phyloP scores from a whole-genome alignment of 2,113 vertebrate species.

The Scomber scombrus region DNA sequence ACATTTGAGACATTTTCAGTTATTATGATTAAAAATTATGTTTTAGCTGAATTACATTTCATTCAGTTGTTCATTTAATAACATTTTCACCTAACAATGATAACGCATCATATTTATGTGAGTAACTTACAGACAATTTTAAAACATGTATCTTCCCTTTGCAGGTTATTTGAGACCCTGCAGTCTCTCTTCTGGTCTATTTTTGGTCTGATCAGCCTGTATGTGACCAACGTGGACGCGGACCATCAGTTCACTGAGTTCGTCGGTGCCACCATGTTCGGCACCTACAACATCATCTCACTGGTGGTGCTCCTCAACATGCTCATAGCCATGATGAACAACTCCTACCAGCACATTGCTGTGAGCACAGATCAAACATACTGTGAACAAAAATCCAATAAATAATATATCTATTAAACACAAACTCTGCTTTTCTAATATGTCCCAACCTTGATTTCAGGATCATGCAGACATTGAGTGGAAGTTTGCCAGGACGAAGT shows the following conservation, averaged over 20 bases:
- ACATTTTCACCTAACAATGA: neutral
- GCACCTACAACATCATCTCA: slow-evolving; percentile 98
- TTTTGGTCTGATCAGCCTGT: slow-evolving; percentile 96
- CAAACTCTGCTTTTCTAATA: neutral
- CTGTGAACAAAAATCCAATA: neutral
- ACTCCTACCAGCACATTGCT: slow-evolving; percentile 98
- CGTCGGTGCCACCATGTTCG: slow-evolving; percentile 98
- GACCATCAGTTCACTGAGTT: slow-evolving; percentile 97
- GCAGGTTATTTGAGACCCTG: slow-evolving; percentile 96
- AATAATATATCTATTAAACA: neutral
- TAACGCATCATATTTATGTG: neutral
- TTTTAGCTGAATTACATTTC: neutral
- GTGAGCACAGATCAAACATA: slow-evolving; percentile 85
- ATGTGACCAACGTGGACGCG: slow-evolving; percentile 96
- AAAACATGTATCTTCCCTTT: slow-evolving; percentile 34
- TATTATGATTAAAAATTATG: slow-evolving; percentile 19
- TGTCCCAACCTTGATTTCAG: slow-evolving; percentile 78
- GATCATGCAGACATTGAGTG: slow-evolving; percentile 99
- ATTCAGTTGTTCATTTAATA: neutral
- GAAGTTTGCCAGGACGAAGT: slow-evolving; percentile 99
- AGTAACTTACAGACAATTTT: neutral
- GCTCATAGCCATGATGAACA: slow-evolving; percentile 99
- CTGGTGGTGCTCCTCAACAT: slow-evolving; percentile 98
- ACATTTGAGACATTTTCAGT: neutral
- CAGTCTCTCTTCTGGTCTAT: slow-evolving; percentile 99